Percentiles rank a stretch among this genome's conserved stretches.
Evolutionary conservation across 1,140 invertebrate genomes (phyloP).

Genomic region (Doryteuthis pealeii): DNA sequence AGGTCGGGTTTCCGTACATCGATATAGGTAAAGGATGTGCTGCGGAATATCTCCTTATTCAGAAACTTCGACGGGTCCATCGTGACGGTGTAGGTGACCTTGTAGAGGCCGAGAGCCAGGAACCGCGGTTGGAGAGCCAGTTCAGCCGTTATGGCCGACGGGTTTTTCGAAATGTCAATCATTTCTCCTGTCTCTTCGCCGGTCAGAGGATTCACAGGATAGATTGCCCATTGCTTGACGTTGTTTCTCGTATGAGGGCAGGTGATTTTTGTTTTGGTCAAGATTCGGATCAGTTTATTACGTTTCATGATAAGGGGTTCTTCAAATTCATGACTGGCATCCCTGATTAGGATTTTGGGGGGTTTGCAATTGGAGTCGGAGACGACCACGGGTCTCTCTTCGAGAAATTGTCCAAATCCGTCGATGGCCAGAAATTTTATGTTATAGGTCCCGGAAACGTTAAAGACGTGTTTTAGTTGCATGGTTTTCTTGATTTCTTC

Average conservation of each 20-base stretch:
- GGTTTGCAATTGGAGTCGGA: constrained; percentile 48
- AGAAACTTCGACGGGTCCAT: constrained; percentile 26
- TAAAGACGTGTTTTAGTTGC: constrained; percentile 39
- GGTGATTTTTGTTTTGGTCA: constrained; percentile 39
- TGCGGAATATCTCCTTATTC: background rate
- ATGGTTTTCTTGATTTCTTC: background rate
- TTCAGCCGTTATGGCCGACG: constrained; percentile 35
- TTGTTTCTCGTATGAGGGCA: constrained; percentile 43
- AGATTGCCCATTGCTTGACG: constrained; percentile 39
- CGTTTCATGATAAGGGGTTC: constrained; percentile 30
- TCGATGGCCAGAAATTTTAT: constrained; percentile 47
- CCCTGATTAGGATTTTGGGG: constrained; percentile 49
- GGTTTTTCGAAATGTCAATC: constrained; percentile 23
- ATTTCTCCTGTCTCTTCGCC: constrained; percentile 18
- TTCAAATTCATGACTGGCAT: constrained; percentile 33
- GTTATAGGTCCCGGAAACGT: constrained; percentile 39
- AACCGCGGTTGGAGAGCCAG: constrained; percentile 39
- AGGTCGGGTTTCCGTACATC: constrained; percentile 40
- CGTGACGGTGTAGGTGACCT: constrained; percentile 39
- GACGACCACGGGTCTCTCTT: constrained; percentile 35
- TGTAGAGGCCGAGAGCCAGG: constrained; percentile 47
- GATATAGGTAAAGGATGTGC: constrained; percentile 36
- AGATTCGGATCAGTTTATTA: constrained; percentile 33
- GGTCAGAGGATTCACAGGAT: constrained; percentile 30
- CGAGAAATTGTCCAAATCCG: constrained; percentile 33